Percentiles rank a stretch among this genome's conserved stretches.
Evolutionary conservation across 37 sponge, comb jelly and placozoan genomes (phyloP).

Genomic region (Beroe forskalii): DNA sequence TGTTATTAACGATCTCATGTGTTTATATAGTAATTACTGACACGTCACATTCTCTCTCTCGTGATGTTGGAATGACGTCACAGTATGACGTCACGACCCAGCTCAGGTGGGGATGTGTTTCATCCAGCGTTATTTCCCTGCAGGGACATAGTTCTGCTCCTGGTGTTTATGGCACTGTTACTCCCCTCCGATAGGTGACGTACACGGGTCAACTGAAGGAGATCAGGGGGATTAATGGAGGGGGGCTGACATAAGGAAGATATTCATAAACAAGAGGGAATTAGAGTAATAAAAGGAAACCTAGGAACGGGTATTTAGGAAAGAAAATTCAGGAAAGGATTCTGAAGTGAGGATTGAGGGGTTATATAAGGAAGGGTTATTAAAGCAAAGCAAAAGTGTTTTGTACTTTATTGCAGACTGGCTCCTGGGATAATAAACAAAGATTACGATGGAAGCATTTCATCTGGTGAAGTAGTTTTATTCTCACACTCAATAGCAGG

Average conservation of each 20-base stretch:
- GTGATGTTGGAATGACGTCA: slow-evolving; percentile 3
- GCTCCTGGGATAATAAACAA: too few relatives aligned
- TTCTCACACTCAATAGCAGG: too few relatives aligned
- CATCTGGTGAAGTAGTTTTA: too few relatives aligned
- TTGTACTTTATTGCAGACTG: too few relatives aligned
- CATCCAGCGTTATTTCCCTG: slow-evolving; percentile 31
- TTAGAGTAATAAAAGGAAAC: neutral
- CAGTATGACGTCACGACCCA: neutral
- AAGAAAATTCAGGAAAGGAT: neutral
- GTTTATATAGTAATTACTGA: too few relatives aligned
- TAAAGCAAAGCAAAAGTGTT: too few relatives aligned
- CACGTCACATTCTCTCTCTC: too few relatives aligned
- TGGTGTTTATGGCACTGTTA: neutral
- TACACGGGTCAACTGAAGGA: neutral
- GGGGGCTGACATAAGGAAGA: neutral
- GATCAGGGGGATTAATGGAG: neutral
- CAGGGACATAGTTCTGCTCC: slow-evolving; percentile 26
- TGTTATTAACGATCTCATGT: too few relatives aligned
- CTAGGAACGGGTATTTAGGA: neutral
- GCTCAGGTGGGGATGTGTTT: neutral
- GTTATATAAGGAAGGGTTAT: too few relatives aligned
- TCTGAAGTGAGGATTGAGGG: too few relatives aligned
- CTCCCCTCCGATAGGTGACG: slow-evolving; percentile 45
- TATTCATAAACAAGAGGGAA: neutral
- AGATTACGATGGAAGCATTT: too few relatives aligned